Evolutionary conservation across 2,113 vertebrate genomes (phyloP).

Genomic region (Hydropotes inermis): DNA sequence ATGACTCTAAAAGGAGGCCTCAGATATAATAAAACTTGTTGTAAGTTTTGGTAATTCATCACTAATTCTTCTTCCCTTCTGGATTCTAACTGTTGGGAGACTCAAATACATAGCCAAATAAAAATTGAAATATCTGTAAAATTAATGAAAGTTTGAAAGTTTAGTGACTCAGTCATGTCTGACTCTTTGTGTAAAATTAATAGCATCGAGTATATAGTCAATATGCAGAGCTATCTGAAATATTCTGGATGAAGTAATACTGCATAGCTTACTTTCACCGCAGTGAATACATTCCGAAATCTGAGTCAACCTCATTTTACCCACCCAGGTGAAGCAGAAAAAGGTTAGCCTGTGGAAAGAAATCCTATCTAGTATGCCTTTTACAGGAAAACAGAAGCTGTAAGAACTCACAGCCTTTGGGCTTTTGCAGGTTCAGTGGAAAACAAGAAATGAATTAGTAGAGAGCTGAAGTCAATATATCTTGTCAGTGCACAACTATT

Average conservation of each 20-base stretch:
- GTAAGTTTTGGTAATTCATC: background rate
- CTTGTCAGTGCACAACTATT: background rate
- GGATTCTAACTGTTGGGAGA: background rate
- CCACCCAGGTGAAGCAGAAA: background rate
- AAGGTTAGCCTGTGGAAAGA: background rate
- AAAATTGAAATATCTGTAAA: background rate
- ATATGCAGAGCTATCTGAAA: background rate
- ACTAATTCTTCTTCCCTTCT: background rate
- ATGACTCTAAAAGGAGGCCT: background rate
- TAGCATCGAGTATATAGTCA: background rate
- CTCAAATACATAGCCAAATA: background rate
- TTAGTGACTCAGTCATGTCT: no score
- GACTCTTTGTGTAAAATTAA: background rate
- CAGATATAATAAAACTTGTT: background rate
- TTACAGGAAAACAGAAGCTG: background rate
- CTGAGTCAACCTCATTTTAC: background rate
- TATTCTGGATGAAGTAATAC: background rate
- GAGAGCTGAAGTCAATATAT: background rate
- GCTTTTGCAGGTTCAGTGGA: background rate
- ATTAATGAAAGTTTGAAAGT: background rate
- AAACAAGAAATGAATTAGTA: background rate
- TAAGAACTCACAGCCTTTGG: background rate
- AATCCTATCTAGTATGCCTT: background rate
- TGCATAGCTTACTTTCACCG: background rate
- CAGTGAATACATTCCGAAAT: background rate